Conservation (phyloP, 2,113 vertebrate species). For the Mesitornis unicolor region DNA sequence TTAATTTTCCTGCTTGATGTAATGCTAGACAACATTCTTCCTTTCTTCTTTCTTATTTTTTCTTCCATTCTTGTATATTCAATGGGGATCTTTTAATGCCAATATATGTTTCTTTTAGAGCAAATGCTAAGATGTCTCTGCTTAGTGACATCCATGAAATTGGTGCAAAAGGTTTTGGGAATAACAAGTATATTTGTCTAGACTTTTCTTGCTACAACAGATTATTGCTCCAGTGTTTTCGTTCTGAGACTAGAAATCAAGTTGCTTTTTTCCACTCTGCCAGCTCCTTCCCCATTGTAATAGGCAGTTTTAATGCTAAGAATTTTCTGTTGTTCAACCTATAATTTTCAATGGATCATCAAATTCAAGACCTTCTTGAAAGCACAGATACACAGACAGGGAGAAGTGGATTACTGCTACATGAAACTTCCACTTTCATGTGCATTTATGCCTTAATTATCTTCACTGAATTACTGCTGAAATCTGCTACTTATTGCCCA, state of each 20-base stretch:
- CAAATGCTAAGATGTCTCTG: background rate
- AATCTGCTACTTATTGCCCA: background rate
- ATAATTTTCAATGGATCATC: background rate
- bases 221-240: background rate
- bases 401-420: background rate
- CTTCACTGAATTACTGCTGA: background rate
- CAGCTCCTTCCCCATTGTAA: background rate
- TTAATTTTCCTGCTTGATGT: constrained; percentile 22
- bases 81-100: background rate
- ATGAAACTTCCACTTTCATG: background rate
- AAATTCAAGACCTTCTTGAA: background rate
- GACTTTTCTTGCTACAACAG: background rate
- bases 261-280: background rate
- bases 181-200: constrained; percentile 16
- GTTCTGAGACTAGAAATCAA: constrained; percentile 4
- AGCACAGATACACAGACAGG: background rate
- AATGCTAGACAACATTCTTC: background rate
- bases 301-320: background rate
- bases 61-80: background rate
- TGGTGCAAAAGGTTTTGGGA: background rate
- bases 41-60: background rate
- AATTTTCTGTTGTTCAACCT: background rate
- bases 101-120: constrained; percentile 3
- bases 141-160: background rate
- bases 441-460: constrained; percentile 45